Conservation (phyloP, 2,113 vertebrate species). For the Aspidoscelis tigris region DNA sequence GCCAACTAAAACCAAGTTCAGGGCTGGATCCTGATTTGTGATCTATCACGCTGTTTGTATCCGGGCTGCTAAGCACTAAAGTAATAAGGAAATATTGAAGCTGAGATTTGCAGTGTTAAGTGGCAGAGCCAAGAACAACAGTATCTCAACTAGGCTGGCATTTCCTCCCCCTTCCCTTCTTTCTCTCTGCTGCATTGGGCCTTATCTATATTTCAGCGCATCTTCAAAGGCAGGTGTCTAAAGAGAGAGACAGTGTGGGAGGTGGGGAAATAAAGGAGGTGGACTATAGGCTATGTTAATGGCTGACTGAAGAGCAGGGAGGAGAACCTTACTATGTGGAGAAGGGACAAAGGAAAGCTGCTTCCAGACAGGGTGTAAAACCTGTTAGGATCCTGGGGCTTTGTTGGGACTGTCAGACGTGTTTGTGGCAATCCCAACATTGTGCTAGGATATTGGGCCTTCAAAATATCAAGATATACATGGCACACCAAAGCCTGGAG, state of each 20-base stretch:
- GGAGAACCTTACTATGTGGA: background rate
- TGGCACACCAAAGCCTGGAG: too few species aligned
- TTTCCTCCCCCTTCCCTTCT: background rate
- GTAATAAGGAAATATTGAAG: background rate
- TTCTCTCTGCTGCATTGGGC: constrained; percentile 48
- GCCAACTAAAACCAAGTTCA: background rate
- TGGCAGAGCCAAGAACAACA: background rate
- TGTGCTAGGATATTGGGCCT: too few species aligned
- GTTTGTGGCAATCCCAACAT: too few species aligned
- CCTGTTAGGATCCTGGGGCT: too few species aligned
- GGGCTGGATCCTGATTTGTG: background rate
- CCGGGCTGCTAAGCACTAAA: background rate
- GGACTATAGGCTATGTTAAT: constrained; percentile 40
- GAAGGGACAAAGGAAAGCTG: too few species aligned
- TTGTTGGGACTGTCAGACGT: too few species aligned
- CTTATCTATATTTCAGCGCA: constrained; percentile 74
- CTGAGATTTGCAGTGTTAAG: background rate
- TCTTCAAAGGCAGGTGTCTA: constrained; percentile 69
- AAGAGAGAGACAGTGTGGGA: constrained; percentile 29
- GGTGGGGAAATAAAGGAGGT: constrained; percentile 50
- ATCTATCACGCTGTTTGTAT: background rate
- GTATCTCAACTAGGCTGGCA: background rate
- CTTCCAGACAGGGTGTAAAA: too few species aligned
- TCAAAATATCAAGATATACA: too few species aligned
- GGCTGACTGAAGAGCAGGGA: constrained; percentile 22